Percentiles rank a stretch among this genome's conserved stretches.
Evolutionary conservation across 2,113 vertebrate genomes (phyloP).

Genomic region (Morone chrysops): DNA sequence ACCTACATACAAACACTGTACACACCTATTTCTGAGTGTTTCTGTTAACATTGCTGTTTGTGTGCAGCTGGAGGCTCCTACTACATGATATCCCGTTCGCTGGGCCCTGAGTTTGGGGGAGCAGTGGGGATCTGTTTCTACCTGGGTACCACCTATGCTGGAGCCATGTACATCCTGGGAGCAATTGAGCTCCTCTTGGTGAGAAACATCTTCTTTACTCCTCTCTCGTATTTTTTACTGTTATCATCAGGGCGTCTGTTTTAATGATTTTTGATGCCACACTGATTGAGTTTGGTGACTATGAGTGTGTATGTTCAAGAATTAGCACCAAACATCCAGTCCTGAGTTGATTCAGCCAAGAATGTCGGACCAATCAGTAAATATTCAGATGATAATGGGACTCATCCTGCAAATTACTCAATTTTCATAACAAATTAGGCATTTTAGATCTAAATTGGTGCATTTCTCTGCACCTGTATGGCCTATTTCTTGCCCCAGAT

Average conservation of each 20-base stretch:
- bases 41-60: constrained; percentile 35
- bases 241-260: not conserved
- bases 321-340: not conserved
- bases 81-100: constrained; percentile 99
- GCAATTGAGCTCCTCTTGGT: constrained; percentile 98
- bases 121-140: constrained; percentile 99
- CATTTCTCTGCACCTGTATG: not conserved
- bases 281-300: not conserved
- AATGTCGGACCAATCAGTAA: not conserved
- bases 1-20: not conserved
- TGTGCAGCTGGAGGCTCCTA: constrained; percentile 94
- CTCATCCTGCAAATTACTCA: not conserved
- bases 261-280: not conserved
- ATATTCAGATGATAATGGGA: not conserved
- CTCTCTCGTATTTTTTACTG: not conserved
- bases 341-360: not conserved
- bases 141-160: constrained; percentile 96
- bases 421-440: not conserved
- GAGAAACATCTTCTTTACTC: constrained; percentile 60
- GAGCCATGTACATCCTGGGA: constrained; percentile 99
- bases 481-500: not conserved
- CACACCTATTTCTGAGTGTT: not conserved
- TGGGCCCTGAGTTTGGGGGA: constrained; percentile 97
- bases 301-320: not conserved
- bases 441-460: not conserved